Evolutionary conservation across 2,113 vertebrate species (phyloP).

Genomic region (Paraplagusia blochii): DNA sequence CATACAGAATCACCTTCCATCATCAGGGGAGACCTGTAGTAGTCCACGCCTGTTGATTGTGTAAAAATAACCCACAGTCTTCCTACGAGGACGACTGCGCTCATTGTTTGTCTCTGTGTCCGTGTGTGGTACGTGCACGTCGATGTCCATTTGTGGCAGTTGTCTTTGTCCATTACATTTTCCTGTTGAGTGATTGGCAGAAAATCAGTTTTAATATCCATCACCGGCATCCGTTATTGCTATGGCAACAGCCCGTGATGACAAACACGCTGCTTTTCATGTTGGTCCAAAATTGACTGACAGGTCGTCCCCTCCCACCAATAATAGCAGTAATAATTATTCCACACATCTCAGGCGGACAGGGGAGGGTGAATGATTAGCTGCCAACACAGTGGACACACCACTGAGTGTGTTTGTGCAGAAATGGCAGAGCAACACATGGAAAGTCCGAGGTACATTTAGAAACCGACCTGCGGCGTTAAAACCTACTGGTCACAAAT

Average conservation of each 20-base stretch:
- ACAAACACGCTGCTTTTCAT: conserved; percentile 62
- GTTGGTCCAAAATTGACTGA: conserved; percentile 62
- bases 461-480: conserved; percentile 3
- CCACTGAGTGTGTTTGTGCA: background rate
- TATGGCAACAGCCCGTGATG: conserved; percentile 61
- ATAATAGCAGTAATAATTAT: conserved; percentile 73
- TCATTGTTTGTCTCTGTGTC: conserved; percentile 16
- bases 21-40: conserved; percentile 24
- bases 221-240: conserved; percentile 43
- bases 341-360: conserved; percentile 49
- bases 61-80: conserved; percentile 11
- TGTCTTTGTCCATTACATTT: conserved; percentile 24
- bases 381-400: conserved; percentile 30
- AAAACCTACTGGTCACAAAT: no score
- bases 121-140: background rate
- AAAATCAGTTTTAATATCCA: conserved; percentile 32
- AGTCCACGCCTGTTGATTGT: conserved; percentile 36
- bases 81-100: background rate
- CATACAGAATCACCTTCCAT: conserved; percentile 21
- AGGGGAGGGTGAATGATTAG: conserved; percentile 64
- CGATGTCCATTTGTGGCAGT: conserved; percentile 5
- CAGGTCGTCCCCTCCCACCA: conserved; percentile 65
- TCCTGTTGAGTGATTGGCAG: conserved; percentile 18
- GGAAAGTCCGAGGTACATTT: background rate
- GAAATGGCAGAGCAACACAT: conserved; percentile 16